Evolutionary conservation across 2,888 invertebrate genomes (phyloP).

Genomic region (Zeuzera pyrina): DNA sequence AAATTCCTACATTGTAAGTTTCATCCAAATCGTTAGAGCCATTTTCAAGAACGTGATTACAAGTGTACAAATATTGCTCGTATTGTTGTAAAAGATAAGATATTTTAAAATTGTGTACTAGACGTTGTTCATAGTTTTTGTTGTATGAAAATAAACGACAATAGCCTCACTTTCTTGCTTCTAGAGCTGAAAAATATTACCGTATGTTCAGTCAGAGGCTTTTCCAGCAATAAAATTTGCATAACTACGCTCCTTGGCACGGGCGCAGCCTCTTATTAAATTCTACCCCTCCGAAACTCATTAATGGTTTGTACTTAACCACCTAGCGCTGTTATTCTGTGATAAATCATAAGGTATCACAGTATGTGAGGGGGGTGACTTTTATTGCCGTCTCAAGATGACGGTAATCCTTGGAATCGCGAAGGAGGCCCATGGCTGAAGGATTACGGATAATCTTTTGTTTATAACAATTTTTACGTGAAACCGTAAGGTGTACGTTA

Average conservation of each 20-base stretch:
- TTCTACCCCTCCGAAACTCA: conserved; percentile 68
- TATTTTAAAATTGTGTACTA: neutral
- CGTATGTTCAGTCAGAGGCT: too few species aligned
- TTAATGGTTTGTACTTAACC: conserved; percentile 70
- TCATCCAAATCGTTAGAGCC: too few species aligned
- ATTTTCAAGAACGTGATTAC: too few species aligned
- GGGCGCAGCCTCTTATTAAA: conserved; percentile 66
- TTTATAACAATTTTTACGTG: conserved; percentile 40
- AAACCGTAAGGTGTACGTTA: too few species aligned
- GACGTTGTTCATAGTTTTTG: too few species aligned
- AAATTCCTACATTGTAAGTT: too few species aligned
- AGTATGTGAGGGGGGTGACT: conserved; percentile 36
- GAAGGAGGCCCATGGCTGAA: conserved; percentile 16
- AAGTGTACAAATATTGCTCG: too few species aligned
- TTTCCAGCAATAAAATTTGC: conserved; percentile 68
- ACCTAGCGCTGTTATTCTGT: conserved; percentile 55
- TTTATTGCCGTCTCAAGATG: conserved; percentile 58
- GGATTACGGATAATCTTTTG: conserved; percentile 53
- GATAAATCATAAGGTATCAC: conserved; percentile 66
- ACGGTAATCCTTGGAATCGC: conserved; percentile 40
- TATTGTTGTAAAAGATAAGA: too few species aligned
- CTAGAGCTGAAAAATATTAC: too few species aligned
- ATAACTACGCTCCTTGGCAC: conserved; percentile 66
- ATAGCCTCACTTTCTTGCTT: too few species aligned
- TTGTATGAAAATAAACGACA: too few species aligned